These are phyloP conservation scores for Drosophila stalkeri DNA, from an alignment of 2,888 invertebrate genomes.

Conservation along the genomic window DNA sequence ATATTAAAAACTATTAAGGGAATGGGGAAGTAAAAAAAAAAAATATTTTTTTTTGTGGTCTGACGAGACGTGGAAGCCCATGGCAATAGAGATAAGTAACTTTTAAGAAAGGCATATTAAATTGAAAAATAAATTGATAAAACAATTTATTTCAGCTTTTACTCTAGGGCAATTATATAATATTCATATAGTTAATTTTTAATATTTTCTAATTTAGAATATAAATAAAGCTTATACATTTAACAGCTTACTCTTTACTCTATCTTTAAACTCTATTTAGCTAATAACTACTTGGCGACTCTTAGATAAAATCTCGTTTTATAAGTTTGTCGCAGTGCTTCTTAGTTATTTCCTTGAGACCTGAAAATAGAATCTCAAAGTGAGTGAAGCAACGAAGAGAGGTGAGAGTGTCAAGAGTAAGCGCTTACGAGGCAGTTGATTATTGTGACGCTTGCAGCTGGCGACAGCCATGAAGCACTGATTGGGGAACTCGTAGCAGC, in stretches of 20 bases:
- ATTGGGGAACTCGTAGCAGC: slow-evolving; percentile 42
- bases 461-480: slow-evolving; percentile 41
- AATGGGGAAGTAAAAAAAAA: no score
- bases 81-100: no score
- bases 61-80: no score
- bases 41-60: no score
- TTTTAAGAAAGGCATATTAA: no score
- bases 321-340: slow-evolving; percentile 28
- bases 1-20: no score
- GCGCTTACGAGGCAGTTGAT: slow-evolving; percentile 41
- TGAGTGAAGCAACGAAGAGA: not conserved
- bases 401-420: not conserved
- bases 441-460: slow-evolving; percentile 44
- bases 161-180: no score
- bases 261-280: not conserved
- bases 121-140: no score
- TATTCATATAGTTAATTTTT: not conserved
- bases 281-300: not conserved
- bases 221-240: not conserved
- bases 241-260: not conserved
- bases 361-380: slow-evolving; percentile 26
- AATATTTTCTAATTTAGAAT: not conserved
- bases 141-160: no score
- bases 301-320: not conserved
- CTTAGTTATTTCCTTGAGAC: slow-evolving; percentile 39